phyloP scores from a whole-genome alignment of 1,140 invertebrate species.

The Drosophila mojavensis region DNA sequence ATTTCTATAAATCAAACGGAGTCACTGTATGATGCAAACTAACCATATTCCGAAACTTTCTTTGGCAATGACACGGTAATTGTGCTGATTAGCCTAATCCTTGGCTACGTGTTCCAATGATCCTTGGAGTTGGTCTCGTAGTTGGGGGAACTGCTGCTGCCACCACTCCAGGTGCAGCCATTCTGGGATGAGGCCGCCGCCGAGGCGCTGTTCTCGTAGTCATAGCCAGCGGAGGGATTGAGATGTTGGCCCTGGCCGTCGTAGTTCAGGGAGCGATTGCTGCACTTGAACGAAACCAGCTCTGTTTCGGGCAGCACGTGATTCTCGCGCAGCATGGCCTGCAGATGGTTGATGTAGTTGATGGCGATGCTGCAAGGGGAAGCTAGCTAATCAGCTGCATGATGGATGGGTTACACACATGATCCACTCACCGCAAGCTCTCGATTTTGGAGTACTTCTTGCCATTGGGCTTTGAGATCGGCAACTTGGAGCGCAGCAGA shows the following conservation, averaged over 20 bases:
- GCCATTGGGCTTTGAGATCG: conserved; percentile 92
- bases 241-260: conserved; percentile 30
- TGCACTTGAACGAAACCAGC: conserved; percentile 42
- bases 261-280: conserved; percentile 31
- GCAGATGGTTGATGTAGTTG: conserved; percentile 91
- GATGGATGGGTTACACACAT: background rate
- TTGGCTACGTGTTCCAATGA: conserved; percentile 63
- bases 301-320: conserved; percentile 46
- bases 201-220: conserved; percentile 48
- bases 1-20: background rate
- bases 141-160: conserved; percentile 61
- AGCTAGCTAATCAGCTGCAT: background rate
- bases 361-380: conserved; percentile 88
- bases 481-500: conserved; percentile 90
- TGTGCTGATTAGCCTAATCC: background rate
- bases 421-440: conserved; percentile 87
- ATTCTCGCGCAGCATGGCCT: conserved; percentile 82
- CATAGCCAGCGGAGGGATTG: conserved; percentile 18
- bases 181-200: conserved; percentile 51
- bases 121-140: conserved; percentile 63
- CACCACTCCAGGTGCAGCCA: conserved; percentile 70
- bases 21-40: no score
- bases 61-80: conserved; percentile 29
- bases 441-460: conserved; percentile 96
- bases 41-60: conserved; percentile 2